A percentile compares a stretch with the other conserved stretches of the same genome.
These are phyloP conservation scores for Sipha maydis DNA, from an alignment of 2,888 invertebrate species.

Conservation along the genomic window DNA sequence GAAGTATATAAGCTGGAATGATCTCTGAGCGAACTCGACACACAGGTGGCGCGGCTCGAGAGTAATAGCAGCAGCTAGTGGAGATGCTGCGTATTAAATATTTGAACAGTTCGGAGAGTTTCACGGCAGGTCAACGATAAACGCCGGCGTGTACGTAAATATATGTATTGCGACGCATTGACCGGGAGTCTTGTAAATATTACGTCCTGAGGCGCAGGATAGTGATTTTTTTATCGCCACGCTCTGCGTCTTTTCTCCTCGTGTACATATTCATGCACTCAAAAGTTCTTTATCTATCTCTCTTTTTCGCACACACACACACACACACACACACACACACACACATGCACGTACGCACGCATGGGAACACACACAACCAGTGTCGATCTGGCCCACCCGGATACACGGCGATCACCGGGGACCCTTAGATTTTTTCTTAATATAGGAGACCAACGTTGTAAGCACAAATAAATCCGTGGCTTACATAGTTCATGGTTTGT, in stretches of 20 bases:
- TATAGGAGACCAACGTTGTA: too few relatives aligned
- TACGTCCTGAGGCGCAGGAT: background rate
- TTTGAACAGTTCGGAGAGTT: slow-evolving; percentile 17
- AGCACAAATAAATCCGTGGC: too few relatives aligned
- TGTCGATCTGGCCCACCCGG: too few relatives aligned
- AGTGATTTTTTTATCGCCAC: background rate
- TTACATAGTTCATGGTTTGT: too few relatives aligned
- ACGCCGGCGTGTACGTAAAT: background rate
- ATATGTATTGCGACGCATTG: background rate
- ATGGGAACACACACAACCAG: too few relatives aligned
- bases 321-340: too few relatives aligned
- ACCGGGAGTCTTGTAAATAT: slow-evolving; percentile 28
- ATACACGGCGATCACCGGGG: too few relatives aligned
- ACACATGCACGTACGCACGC: too few relatives aligned
- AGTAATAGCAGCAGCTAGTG: background rate
- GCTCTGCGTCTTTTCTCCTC: background rate
- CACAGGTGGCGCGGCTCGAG: background rate
- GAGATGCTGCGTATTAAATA: slow-evolving; percentile 15
- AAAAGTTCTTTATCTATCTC: background rate
- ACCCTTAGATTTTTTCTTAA: too few relatives aligned
- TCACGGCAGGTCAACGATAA: slow-evolving; percentile 10
- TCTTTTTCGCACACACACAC: too few relatives aligned
- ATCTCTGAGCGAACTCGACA: background rate
- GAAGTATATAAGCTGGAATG: background rate
- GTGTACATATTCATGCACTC: background rate